Base-by-base conservation (phyloP, 64 coral and sea anemone species). In the Stichodactyla mertensii region DNA sequence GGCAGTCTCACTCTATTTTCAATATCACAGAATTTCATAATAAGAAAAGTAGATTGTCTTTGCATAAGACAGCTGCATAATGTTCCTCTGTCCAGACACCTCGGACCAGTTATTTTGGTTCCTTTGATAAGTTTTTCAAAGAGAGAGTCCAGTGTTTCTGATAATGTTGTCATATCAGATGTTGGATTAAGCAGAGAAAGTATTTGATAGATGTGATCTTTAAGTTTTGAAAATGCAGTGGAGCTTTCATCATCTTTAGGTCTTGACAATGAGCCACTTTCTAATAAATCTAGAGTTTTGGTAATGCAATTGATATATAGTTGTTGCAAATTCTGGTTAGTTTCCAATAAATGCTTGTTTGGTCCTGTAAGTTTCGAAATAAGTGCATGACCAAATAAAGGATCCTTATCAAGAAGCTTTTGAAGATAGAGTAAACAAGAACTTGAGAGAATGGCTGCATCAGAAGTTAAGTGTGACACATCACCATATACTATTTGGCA, bases 401-500 rank as follows among this genome's bases (percentile, higher is more conserved):
- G 81, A 52, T 89, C 89, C 10, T 96, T 82, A 83, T 61, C 86
- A 10, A 96, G 91, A 4, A 95, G 83, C 28, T 27, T 52, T 84
- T 87, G 80, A 22, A 94, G n/a, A 61, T 70, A 92, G 24, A 74
- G 61, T 54, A 92, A 14, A 27, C 71, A 52, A 28, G 89, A 88
- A 52, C 87, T 89, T 69, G 89, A 88, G 83, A 92, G 52, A 71
- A 86, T 85, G 12, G 87, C 92, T 61, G 89, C 93, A 60, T 83
- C 90, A 45, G 84, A 77, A 28, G 89, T 90, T 86, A 86, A 92
- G n/a, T 80, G 66, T 51, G 86, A 83, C 12, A 79, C 87, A 51
- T 92, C 92, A 52, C 83, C 86, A 61, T 92, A 94, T 45, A 99
- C 88, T 83, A 99, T 92, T 89, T 92, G 86, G 36, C 87, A 92